Conservation (phyloP, 37 sponge, comb jelly and placozoan species). For the Mnemiopsis leidyi region DNA sequence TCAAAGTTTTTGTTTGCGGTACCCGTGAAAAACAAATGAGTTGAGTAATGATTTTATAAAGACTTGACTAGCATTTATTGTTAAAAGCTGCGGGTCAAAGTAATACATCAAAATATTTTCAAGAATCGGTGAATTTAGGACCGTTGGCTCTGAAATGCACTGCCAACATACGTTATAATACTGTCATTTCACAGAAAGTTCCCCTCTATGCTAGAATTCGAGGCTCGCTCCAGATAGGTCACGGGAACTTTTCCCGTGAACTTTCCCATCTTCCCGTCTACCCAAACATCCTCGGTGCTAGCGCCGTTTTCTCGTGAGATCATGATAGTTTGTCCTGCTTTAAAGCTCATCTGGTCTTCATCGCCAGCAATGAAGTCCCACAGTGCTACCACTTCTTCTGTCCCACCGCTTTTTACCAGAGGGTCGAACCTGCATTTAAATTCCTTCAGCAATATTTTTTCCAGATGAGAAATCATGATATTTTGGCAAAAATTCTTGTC, state of each 20-base stretch:
- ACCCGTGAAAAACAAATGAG: too few relatives aligned
- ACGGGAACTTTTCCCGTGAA: neutral
- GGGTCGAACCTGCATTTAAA: conserved; percentile 15
- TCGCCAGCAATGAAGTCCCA: neutral
- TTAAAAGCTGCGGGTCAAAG: too few relatives aligned
- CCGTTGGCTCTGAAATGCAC: too few relatives aligned
- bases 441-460: too few relatives aligned
- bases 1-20: too few relatives aligned
- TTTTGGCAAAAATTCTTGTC: neutral
- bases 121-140: too few relatives aligned
- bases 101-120: too few relatives aligned
- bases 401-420: neutral
- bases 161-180: neutral
- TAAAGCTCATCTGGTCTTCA: neutral
- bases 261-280: neutral
- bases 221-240: neutral
- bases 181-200: too few relatives aligned
- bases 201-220: neutral
- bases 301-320: neutral
- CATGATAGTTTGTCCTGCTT: neutral
- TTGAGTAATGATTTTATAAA: too few relatives aligned
- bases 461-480: too few relatives aligned
- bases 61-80: too few relatives aligned
- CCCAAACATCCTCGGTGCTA: neutral
- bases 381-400: neutral